Percentiles rank a stretch among this genome's conserved stretches.
Conservation (phyloP, 2,113 vertebrate species). For the Hemiprocne comata region DNA sequence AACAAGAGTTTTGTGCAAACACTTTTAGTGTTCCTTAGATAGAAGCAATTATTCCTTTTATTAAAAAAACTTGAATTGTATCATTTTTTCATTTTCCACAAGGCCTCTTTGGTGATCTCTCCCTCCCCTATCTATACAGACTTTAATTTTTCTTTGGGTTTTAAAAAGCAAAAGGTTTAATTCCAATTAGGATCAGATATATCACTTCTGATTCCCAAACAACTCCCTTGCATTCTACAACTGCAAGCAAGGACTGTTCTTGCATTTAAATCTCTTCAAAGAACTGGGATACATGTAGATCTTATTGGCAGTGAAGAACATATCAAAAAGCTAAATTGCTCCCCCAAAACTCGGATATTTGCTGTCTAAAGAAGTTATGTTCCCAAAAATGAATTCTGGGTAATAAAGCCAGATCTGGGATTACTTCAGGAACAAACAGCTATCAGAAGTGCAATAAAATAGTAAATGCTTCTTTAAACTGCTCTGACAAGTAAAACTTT, state of each 20-base stretch:
- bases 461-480: not conserved
- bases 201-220: not conserved
- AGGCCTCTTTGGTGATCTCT: not conserved
- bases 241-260: not conserved
- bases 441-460: not conserved
- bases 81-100: not conserved
- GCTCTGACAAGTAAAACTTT: not conserved
- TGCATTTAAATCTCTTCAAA: not conserved
- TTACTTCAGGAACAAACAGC: not conserved
- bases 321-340: not conserved
- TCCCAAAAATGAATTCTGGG: not conserved
- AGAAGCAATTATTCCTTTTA: not conserved
- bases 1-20: not conserved
- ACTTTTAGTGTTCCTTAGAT: not conserved
- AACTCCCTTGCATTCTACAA: not conserved
- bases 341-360: not conserved
- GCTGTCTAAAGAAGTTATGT: not conserved
- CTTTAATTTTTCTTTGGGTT: not conserved
- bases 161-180: not conserved
- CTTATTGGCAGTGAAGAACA: not conserved
- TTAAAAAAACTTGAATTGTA: not conserved
- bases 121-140: not conserved
- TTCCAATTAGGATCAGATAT: not conserved
- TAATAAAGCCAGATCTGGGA: not conserved
- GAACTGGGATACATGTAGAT: not conserved